Base-by-base conservation (phyloP, 2,797 vertebrate genomes). In the Tarsius wallacei region DNA sequence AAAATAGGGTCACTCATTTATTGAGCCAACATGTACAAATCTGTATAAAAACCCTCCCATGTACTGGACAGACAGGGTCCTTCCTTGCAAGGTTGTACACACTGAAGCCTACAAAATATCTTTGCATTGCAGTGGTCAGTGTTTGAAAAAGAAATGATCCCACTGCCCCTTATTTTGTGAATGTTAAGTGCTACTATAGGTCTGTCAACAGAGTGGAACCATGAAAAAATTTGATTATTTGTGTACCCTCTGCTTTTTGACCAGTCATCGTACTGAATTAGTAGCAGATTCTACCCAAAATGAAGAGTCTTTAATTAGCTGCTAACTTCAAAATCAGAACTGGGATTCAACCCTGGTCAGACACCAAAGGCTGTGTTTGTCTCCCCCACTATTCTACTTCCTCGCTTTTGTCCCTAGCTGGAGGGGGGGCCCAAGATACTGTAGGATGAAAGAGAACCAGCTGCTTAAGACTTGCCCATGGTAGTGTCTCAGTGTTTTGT, bases 391-490 rank as follows among this genome's bases (percentile, higher is more conserved):
- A 10, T 85, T 76, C 68, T 57, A 9, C 26, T 47, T 3, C 51
- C 53, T 87, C 81, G 57, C 66, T 94, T 71, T 47, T 70, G 83
- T 63, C 59, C 68, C 57, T 76, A 64, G 16, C 87, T 88, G 55
- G 66, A 74, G 59, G 68, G 17, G 31, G 61, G 51, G 51, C 55
- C 78, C 63, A 16, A 81, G 55, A 42, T 26, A 8, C 33, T 53
- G 0, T 26, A 90, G n/a, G 19, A 47, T 63, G 49, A 95, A 63
- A 90, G 57, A 61, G 61, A 57, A 68, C 96, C 33, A 63, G 83
- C 36, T 33, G 61, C 73, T 71, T 53, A 4, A 17, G 19, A 82
- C n/a, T 19, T 49, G 61, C 47, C 51, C 16, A 7, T 19, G 6
- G 5, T 2, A 0, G 7, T 4, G 24, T 42, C 51, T 73, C 59